phyloP scores from a whole-genome alignment of 2,888 invertebrate species.

The Schizaphis graminum region DNA sequence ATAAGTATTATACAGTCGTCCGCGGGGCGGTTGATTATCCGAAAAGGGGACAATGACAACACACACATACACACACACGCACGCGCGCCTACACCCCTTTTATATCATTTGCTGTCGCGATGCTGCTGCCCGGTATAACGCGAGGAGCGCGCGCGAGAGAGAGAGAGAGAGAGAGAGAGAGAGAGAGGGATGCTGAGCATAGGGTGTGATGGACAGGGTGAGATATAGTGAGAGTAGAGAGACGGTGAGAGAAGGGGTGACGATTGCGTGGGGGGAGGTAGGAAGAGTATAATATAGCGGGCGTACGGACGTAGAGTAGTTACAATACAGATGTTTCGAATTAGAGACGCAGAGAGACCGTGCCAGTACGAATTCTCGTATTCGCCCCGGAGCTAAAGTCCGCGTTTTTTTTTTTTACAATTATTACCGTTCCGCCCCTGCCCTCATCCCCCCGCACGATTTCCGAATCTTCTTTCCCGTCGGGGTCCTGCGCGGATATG shows the following conservation, averaged over 20 bases:
- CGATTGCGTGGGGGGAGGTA: not conserved
- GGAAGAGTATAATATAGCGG: not conserved
- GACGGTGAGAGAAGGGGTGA: not conserved
- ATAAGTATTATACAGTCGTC: not conserved
- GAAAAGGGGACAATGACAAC: constrained; percentile 51
- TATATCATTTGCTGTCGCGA: constrained; percentile 10
- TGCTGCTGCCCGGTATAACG: constrained; percentile 16
- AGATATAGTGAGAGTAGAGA: not conserved
- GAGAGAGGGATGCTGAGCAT: not conserved
- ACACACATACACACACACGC: not conserved
- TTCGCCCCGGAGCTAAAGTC: constrained; percentile 29
- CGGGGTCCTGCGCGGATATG: not conserved
- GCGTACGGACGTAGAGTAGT: not conserved
- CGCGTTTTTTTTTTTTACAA: constrained; percentile 17
- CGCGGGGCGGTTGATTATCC: constrained; percentile 56
- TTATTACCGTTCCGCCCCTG: constrained; percentile 3
- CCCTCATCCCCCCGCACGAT: not conserved
- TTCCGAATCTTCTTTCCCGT: not conserved
- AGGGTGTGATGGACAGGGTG: not conserved
- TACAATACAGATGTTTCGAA: constrained; percentile 50
- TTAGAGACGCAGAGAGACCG: constrained; percentile 39
- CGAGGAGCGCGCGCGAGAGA: not conserved
- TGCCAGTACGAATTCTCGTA: constrained; percentile 25
- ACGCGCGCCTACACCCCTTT: constrained; percentile 36
- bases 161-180: not conserved